Evolutionary conservation across 1,140 invertebrate species (phyloP).

Genomic region (Eulimnadia texana): DNA sequence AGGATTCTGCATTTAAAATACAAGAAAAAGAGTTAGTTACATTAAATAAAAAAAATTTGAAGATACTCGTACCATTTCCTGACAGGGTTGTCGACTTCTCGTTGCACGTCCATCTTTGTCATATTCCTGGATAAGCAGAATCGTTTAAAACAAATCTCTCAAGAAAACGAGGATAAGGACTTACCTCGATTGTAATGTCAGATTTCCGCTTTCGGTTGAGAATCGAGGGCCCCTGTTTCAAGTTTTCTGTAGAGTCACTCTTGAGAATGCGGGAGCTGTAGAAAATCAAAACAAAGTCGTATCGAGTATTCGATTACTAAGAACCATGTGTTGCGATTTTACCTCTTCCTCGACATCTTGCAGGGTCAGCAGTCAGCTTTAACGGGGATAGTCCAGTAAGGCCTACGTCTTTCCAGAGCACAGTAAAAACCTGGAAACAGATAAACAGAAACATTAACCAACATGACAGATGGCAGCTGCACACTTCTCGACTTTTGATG

Average conservation of each 20-base stretch:
- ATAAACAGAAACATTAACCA: no score
- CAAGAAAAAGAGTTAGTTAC: not conserved
- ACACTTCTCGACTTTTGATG: no score
- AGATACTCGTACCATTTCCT: constrained; percentile 7
- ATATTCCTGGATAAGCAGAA: constrained; percentile 6
- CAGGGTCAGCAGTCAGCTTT: not conserved
- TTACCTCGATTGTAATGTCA: constrained; percentile 1
- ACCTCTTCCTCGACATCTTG: constrained; percentile 6
- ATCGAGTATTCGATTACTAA: no score
- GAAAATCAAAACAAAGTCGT: not conserved
- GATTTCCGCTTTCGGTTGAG: constrained; percentile 13
- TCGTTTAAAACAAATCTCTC: not conserved
- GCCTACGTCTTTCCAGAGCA: not conserved
- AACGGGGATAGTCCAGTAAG: not conserved
- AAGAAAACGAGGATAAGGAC: not conserved
- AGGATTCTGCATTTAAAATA: not conserved
- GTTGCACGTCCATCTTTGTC: constrained; percentile 2
- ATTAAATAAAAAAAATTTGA: not conserved
- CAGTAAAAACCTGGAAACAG: not conserved
- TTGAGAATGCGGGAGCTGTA: not conserved
- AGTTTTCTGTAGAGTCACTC: not conserved
- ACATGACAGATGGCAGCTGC: no score
- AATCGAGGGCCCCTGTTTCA: not conserved
- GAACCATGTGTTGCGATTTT: no score
- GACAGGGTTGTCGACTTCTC: constrained; percentile 2